Evolutionary conservation across 2,888 invertebrate species (phyloP).

Genomic region (Sepiola atlantica): DNA sequence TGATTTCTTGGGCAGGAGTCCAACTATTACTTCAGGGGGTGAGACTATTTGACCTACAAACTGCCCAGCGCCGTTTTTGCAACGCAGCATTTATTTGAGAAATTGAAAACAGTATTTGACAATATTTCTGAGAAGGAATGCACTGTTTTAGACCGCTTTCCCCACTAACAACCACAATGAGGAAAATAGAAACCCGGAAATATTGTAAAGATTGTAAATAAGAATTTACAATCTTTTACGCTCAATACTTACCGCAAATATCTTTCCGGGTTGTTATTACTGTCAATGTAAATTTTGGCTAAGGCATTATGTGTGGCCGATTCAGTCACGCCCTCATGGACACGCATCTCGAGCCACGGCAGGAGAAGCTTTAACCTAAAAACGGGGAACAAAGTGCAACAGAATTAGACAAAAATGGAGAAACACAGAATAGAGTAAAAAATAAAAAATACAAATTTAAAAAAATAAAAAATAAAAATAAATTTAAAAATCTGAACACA

Average conservation of each 20-base stretch:
- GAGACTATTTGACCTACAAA: no score
- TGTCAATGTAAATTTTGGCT: slow-evolving; percentile 99
- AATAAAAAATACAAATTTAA: background rate
- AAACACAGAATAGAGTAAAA: no score
- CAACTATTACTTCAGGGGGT: no score
- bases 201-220: no score
- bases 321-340: slow-evolving; percentile 97
- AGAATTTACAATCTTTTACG: background rate
- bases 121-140: background rate
- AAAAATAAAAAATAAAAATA: background rate
- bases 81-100: no score
- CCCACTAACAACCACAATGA: no score
- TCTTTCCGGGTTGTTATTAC: slow-evolving; percentile 98
- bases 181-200: no score
- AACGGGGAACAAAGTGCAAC: background rate
- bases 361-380: slow-evolving; percentile 92
- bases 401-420: background rate
- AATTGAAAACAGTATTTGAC: background rate
- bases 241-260: slow-evolving; percentile 81
- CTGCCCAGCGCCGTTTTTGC: no score
- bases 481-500: background rate
- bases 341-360: slow-evolving; percentile 97
- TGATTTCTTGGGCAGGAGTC: no score
- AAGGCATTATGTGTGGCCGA: slow-evolving; percentile 99
- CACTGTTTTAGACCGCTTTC: background rate